A percentile compares a stretch with the other conserved stretches of the same genome.
Conservation (phyloP, 2,888 invertebrate species). For the Chymomyza caudatula region DNA sequence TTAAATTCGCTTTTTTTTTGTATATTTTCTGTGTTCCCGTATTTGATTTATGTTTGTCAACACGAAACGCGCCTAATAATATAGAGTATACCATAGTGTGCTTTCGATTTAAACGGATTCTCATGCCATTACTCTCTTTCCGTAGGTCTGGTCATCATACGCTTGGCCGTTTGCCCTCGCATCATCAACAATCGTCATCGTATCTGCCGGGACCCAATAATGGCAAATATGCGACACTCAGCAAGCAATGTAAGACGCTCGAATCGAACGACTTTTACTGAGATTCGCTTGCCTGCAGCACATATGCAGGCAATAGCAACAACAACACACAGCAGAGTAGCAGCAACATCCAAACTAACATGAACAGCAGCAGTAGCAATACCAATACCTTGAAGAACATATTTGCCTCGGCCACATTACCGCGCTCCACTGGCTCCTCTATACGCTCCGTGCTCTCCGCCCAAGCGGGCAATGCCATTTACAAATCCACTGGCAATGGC, state of each 20-base stretch:
- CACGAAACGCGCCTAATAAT: neutral
- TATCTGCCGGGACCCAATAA: slow-evolving; percentile 83
- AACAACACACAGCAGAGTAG: slow-evolving; percentile 54
- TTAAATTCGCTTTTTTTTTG: too few species aligned
- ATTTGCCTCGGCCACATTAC: slow-evolving; percentile 76
- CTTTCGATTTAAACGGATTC: neutral
- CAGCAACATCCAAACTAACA: slow-evolving; percentile 32
- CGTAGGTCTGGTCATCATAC: slow-evolving; percentile 80
- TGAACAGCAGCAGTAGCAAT: slow-evolving; percentile 39
- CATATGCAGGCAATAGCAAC: slow-evolving; percentile 78
- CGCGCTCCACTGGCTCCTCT: slow-evolving; percentile 76
- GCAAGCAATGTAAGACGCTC: slow-evolving; percentile 96
- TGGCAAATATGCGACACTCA: slow-evolving; percentile 94
- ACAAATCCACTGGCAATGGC: slow-evolving; percentile 74
- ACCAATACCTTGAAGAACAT: slow-evolving; percentile 74
- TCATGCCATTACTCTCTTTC: neutral
- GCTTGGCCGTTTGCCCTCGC: slow-evolving; percentile 82
- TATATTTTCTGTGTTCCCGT: neutral
- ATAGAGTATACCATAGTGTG: neutral
- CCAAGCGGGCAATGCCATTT: slow-evolving; percentile 73
- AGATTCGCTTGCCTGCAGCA: slow-evolving; percentile 83
- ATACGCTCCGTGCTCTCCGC: slow-evolving; percentile 75
- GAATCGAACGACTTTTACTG: slow-evolving; percentile 97
- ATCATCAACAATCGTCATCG: slow-evolving; percentile 77
- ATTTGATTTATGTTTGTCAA: neutral